Conservation (phyloP, 1,140 invertebrate genomes). For the Lepidurus couesii region DNA sequence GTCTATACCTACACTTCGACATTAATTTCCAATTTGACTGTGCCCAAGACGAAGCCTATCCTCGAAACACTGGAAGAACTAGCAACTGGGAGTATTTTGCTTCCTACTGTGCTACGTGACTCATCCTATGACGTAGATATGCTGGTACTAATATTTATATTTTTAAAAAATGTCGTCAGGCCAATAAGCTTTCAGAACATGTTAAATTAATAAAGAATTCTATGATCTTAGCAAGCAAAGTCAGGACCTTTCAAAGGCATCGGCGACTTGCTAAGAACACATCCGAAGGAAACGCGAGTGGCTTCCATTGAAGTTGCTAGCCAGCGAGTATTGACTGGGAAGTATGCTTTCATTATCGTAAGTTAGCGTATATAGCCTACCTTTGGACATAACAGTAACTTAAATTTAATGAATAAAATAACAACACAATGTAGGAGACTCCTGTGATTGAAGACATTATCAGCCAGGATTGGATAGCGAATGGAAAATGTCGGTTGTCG, state of each 20-base stretch:
- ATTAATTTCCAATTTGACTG: slow-evolving; percentile 14
- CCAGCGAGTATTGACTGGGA: background rate
- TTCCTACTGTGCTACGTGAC: background rate
- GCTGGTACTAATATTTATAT: background rate
- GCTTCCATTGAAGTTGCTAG: background rate
- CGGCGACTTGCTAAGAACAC: background rate
- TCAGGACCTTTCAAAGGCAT: slow-evolving; percentile 2
- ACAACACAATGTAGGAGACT: background rate
- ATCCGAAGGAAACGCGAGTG: background rate
- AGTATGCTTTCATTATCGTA: slow-evolving; percentile 21
- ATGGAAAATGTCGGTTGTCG: background rate
- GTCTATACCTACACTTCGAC: slow-evolving; percentile 24
- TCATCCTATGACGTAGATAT: background rate
- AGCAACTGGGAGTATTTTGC: slow-evolving; percentile 1
- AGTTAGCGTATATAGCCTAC: background rate
- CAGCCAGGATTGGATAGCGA: background rate
- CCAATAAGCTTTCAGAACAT: too few species aligned
- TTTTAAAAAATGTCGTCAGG: too few species aligned
- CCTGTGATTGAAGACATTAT: background rate
- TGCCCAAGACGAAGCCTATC: background rate
- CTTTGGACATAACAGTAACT: background rate
- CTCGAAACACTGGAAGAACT: slow-evolving; percentile 24
- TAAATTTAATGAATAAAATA: background rate
- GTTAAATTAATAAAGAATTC: too few species aligned
- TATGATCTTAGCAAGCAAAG: background rate